Evolutionary conservation across 92 coral and sea anemone genomes (phyloP), one percentile per base, ranked within the genome.

Genomic region (Hydrozoanthus gracilis): DNA sequence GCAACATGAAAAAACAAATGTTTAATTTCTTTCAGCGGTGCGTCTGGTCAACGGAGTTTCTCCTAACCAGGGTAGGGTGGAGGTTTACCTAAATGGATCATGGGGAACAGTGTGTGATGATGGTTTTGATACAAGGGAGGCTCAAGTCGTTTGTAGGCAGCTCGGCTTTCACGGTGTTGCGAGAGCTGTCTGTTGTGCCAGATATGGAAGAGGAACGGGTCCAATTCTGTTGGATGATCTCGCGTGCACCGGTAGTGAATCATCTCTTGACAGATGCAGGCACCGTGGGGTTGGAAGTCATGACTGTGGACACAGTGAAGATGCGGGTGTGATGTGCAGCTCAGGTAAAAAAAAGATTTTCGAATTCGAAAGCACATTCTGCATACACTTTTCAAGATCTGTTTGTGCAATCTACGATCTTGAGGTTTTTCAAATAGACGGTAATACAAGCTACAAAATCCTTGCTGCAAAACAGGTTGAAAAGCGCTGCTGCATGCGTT

Each of bases 181-280:
- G 6, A 62, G 39, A 13, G 3, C 16, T 62, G 4, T 6, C 0
- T 15, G 69, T n/a, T 62, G 69, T 20, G 54, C 18, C 27, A 72
- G 4, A 35, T 72, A 11, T 47, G 77, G 77, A 27, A 3, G 52
- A 3, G 77, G 52, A 72, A 44, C 55, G 45, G 77, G 77, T 9
- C 77, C 50, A 72, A 72, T 72, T 18, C 47, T 16, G 77, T 48
- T 72, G 52, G 77, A 72, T n/a, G 14, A 72, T 46, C 77, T 72
- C 6, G n/a, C 13, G 3, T 72, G 77, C 6, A 18, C n/a, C 7
- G 77, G 77, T 45, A 72, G 5, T 72, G 77, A 72, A 72, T 44
- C 55, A 44, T 72, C 77, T 1, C 13, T 72, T 13, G 47, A 46
- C 16, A 51, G 47, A 48, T 72, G 77, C 47, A 9, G 20, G 16